Base-by-base conservation (phyloP, 2,888 invertebrate genomes). In the Aethes cnicana region DNA sequence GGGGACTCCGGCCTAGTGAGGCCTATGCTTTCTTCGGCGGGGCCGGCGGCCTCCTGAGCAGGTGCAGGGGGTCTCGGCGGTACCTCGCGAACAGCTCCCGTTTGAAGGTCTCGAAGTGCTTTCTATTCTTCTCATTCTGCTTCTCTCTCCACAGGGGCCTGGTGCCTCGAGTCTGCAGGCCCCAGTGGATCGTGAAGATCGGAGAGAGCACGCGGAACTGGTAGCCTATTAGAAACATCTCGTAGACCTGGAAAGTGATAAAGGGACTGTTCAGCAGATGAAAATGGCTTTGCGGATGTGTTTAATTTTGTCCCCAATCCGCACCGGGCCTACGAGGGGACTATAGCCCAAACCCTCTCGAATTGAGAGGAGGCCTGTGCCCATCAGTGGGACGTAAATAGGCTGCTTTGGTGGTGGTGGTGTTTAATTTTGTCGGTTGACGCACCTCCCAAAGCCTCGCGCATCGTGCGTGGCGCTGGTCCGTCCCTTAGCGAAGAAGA, bases 121-220 rank as follows among this genome's bases (percentile, higher is more conserved):
- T 94, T 46, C 96, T 84, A 77, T 97, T 97, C 60, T 93, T 90
- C 65, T 93, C 94, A 80, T 97, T 97, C 71, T 97, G 96, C 53
- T 95, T 93, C 76, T 96, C 96, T 32, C 97, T 90, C 96, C 96
- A 97, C 0, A 94, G 92, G 0, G 96, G 96, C 16, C 96, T 90
- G 28, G 92, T 92, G 65, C 94, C 92, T 50, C 95, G 93, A 20
- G 93, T 93, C 74, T 97, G 96, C 2, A 97, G 84, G 0, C 97
- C 97, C 95, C 97, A 96, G 73, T 97, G 97, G 43, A 95, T 95
- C 0, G 96, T 96, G 84, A 97, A 97, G 37, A 96, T 93, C 0
- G 97, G 97, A 0, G 97, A 95, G 7, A 97, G 91, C 0, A 97
- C 97, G 68, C 93, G 92, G 84, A 97, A 97, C 74, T 95, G 94